Base-by-base conservation (phyloP, 2,113 vertebrate genomes). In the Amblyopsis rosae region DNA sequence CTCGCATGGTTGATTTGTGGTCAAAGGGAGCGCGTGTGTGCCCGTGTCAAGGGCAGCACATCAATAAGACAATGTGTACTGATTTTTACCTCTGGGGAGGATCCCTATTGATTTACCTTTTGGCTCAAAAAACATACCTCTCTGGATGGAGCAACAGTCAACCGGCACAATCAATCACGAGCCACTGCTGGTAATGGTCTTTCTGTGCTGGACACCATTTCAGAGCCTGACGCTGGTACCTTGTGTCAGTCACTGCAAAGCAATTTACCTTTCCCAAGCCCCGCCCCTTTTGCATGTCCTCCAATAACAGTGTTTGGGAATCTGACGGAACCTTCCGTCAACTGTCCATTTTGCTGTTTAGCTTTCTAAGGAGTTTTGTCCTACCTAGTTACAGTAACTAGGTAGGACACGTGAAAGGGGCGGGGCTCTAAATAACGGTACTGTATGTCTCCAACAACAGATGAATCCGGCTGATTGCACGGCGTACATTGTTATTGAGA, bases 51-150 rank as follows among this genome's bases (percentile, higher is more conserved):
- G 83, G 86, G 82, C 79, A 82, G 79, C 80, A 72, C 79, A 80
- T 91, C 86, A 87, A 90, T 89, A 90, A 87, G 84, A 84, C 74
- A 68, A 78, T 72, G 79, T 86, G 79, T 80, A 79, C 81, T 76
- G 87, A 85, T 87, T 88, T 87, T 82, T 32, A 79, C 85, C 88
- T 87, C 71, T 54, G 67, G 81, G 90, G 86, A 73, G 72, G 70
- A 69, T 81, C 82, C 59, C 15, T 69, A 89, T 89, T 75, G 90
- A 90, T 89, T 84, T 84, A 82, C 70, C 50, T 72, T 85, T 77
- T 70, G 75, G 71, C 79, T 82, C 62, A 64, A 86, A 88, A 41
- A 89, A 67, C 78, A 81, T 12, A 79, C 55, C 80, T 81, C 67
- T 85, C 80, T 67, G 70, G 65, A 86, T 62, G 70, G 73, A 83